These are phyloP conservation scores for Chiridota heheva DNA, from an alignment of 35 echinoderm and acorn worm genomes.

Conservation along the genomic window DNA sequence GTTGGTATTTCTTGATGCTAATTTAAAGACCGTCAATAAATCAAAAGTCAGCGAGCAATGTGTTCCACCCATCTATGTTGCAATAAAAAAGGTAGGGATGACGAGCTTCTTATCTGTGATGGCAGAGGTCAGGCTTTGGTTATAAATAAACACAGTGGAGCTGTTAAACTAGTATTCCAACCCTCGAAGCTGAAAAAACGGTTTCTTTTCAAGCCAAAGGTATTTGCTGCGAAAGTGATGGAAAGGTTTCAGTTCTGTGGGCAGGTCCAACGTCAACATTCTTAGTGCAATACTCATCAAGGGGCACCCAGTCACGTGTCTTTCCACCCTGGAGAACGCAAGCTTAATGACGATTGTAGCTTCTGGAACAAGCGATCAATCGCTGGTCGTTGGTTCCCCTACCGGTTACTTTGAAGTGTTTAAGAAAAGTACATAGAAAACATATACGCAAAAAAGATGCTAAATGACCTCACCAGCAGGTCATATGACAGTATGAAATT, in stretches of 20 bases:
- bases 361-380: no score
- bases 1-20: slow-evolving; percentile 3
- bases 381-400: no score
- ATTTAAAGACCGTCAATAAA: slow-evolving; percentile 21
- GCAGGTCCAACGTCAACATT: no score
- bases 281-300: no score
- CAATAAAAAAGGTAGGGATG: not conserved
- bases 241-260: slow-evolving; percentile 27
- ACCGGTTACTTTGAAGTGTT: no score
- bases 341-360: no score
- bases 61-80: not conserved
- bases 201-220: not conserved
- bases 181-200: not conserved
- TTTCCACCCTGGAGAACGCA: no score
- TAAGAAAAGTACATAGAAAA: no score
- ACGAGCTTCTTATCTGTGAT: slow-evolving; percentile 25
- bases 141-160: slow-evolving; percentile 12
- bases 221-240: slow-evolving; percentile 15
- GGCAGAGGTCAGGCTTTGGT: not conserved
- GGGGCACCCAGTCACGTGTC: no score
- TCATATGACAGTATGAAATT: no score
- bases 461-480: no score
- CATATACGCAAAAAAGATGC: no score
- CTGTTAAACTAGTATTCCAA: not conserved
- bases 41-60: not conserved